Evolutionary conservation across 1,140 invertebrate species (phyloP).

Genomic region (Pomphorhynchus laevis): DNA sequence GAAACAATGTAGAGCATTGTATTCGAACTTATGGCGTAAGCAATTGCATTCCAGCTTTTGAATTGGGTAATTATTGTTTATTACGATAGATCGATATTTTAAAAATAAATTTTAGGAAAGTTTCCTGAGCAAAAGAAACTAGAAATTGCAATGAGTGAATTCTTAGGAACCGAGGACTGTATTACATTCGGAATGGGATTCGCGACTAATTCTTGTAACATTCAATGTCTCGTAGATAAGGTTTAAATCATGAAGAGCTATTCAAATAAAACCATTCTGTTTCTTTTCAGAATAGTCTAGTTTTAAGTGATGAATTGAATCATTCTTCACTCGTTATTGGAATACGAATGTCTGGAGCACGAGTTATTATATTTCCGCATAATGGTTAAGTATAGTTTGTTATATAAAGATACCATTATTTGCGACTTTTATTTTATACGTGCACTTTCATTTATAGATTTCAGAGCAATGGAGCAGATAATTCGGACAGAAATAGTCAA

Average conservation of each 20-base stretch:
- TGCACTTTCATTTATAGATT: constrained; percentile 26
- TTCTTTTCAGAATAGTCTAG: constrained; percentile 36
- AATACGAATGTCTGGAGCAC: constrained; percentile 44
- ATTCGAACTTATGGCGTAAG: constrained; percentile 19
- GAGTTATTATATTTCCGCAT: constrained; percentile 53
- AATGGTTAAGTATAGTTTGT: constrained; percentile 17
- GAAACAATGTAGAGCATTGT: constrained; percentile 15
- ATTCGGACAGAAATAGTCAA: constrained; percentile 36
- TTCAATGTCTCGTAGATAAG: constrained; percentile 44
- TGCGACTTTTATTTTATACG: background rate
- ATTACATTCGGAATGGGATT: constrained; percentile 94
- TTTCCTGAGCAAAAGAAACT: constrained; percentile 30
- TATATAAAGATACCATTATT: background rate
- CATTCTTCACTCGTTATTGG: constrained; percentile 80
- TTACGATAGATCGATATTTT: constrained; percentile 31
- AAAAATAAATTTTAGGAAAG: background rate
- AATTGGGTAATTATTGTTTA: background rate
- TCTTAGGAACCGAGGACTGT: constrained; percentile 61
- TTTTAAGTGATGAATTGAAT: constrained; percentile 74
- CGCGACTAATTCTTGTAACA: constrained; percentile 69
- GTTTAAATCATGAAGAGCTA: constrained; percentile 12
- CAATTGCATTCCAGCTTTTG: constrained; percentile 16
- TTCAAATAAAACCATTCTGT: background rate
- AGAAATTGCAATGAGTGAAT: constrained; percentile 43
- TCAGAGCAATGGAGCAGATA: constrained; percentile 42